A percentile compares a stretch with the other conserved stretches of the same genome.
These are phyloP conservation scores for Eudemis profundana DNA, from an alignment of 2,888 invertebrate genomes.

Conservation along the genomic window DNA sequence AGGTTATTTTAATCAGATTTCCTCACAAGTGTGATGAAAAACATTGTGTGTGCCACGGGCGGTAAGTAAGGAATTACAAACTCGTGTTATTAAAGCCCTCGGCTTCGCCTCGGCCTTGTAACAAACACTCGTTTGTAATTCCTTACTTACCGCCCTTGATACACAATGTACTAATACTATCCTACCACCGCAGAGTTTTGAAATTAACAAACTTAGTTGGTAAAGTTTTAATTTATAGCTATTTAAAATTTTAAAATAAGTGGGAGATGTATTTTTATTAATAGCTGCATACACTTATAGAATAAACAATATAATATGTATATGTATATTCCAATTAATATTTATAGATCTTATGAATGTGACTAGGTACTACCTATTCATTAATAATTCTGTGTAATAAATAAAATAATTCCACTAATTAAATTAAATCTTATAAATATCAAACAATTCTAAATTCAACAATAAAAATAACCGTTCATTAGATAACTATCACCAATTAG, in stretches of 20 bases:
- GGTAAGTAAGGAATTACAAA: too few relatives aligned
- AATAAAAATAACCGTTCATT: conserved; percentile 39
- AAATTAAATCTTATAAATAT: conserved; percentile 19
- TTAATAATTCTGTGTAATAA: not conserved
- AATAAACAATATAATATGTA: too few relatives aligned
- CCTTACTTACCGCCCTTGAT: too few relatives aligned
- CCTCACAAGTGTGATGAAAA: too few relatives aligned
- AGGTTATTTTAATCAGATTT: too few relatives aligned
- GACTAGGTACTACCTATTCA: not conserved
- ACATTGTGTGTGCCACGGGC: too few relatives aligned
- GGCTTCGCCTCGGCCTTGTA: too few relatives aligned
- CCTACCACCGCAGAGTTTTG: too few relatives aligned
- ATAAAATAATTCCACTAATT: conserved; percentile 27
- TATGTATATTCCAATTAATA: conserved; percentile 2
- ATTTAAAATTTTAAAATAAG: not conserved
- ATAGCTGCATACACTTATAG: not conserved
- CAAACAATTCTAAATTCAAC: conserved; percentile 26
- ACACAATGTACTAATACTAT: too few relatives aligned
- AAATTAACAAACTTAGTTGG: too few relatives aligned
- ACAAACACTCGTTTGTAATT: too few relatives aligned
- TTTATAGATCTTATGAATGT: not conserved
- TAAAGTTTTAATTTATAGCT: not conserved
- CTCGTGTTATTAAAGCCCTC: too few relatives aligned
- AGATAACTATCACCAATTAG: conserved; percentile 43
- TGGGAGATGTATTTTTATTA: conserved; percentile 13